Base-by-base conservation (phyloP, 2,113 vertebrate species). In the Atlantisia rogersi region DNA sequence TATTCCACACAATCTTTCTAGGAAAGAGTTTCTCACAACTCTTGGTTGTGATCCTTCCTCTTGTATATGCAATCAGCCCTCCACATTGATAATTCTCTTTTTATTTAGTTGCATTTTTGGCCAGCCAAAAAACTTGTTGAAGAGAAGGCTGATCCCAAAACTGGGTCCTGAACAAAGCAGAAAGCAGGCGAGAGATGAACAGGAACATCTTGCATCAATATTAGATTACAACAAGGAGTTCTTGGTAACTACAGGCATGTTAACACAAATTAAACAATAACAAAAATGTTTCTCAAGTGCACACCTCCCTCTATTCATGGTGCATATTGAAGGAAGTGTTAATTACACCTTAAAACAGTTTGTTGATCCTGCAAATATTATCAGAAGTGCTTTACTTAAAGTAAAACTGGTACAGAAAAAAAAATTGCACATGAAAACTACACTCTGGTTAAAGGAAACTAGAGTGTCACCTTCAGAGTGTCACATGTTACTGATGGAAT, bases 401-500 rank as follows among this genome's bases (percentile, higher is more conserved):
- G 48, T 48, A 48, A 48, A 48, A 48, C 48, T 5, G 9, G 11
- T 48, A 48, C 20, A 48, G 21, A 48, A 48, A 81, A 69, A 81
- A 55, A 14, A 50, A 44, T 35, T 32, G 9, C 8, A 63, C 44
- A 48, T 3, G 7, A 59, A 64, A 81, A 26, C 15, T 76, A 4
- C 11, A 42, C 4, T 18, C 9, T 62, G 15, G 24, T 35, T 77
- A 73, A 82, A 71, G 46, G 35, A 39, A 92, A 6, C 3, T 24
- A 59, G 31, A 80, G 18, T n/a, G 8, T 69, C 12, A 16, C 10
- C 52, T 55, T 28, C 24, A 71, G 20, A 35, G 35, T 35, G 35
- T 35, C 35, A 35, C 35, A 35, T 35, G 35, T 35, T 9, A 35
- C 21, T 0, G 0, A n/a, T 16, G 12, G 19, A 42, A 5, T 59